These are phyloP conservation scores for Trichonephila clavata DNA, from an alignment of 1,140 invertebrate genomes.

Conservation along the genomic window DNA sequence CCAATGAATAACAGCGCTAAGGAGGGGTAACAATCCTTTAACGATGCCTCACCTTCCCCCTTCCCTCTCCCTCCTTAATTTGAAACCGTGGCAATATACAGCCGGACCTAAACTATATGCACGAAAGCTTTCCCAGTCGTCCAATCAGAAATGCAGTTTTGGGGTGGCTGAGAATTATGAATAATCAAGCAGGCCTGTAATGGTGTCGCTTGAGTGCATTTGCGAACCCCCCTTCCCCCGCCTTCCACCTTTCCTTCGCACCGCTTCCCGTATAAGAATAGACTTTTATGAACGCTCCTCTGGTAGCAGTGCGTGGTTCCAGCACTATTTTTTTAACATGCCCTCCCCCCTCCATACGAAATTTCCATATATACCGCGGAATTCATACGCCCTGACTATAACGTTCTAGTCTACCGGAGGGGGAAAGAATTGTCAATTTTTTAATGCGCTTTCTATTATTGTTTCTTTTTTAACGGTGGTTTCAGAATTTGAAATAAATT, in stretches of 20 bases:
- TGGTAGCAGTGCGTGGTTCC: constrained; percentile 35
- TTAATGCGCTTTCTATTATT: neutral
- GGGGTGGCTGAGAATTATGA: constrained; percentile 71
- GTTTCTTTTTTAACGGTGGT: neutral
- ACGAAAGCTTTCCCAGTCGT: constrained; percentile 62
- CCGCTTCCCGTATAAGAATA: constrained; percentile 53
- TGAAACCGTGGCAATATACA: constrained; percentile 66
- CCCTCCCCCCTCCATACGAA: neutral
- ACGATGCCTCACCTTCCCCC: constrained; percentile 27
- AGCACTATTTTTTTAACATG: neutral
- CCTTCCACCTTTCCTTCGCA: constrained; percentile 33
- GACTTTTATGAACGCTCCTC: constrained; percentile 33
- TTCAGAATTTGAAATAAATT: neutral
- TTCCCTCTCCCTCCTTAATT: constrained; percentile 40
- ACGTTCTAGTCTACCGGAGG: neutral
- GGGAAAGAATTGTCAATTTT: constrained; percentile 2
- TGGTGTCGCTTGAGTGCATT: constrained; percentile 62
- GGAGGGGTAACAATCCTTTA: constrained; percentile 69
- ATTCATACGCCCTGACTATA: constrained; percentile 30
- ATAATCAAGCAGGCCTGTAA: constrained; percentile 69
- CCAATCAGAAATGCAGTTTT: constrained; percentile 68
- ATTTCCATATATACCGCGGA: constrained; percentile 5
- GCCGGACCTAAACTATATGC: constrained; percentile 68
- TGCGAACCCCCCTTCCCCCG: constrained; percentile 23
- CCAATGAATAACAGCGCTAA: constrained; percentile 58